Base-by-base conservation (phyloP, 2,888 invertebrate species). In the Amphipoea oculea region DNA sequence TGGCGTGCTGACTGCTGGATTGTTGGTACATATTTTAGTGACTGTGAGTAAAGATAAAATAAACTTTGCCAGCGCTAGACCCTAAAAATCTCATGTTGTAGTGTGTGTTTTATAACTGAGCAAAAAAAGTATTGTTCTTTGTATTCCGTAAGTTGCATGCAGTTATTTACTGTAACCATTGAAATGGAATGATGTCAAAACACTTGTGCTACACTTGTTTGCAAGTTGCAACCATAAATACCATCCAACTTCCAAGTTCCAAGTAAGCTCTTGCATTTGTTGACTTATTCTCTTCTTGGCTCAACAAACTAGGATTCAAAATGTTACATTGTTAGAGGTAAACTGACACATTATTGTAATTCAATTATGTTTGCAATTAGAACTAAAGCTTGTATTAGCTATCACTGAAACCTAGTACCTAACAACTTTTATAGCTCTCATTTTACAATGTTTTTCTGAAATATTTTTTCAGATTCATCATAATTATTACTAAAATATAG, bases 121-220 rank as follows among this genome's bases (percentile, higher is more conserved):
- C 7, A n/a, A 29, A 17, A 48, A 73, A 81, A 63, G 17, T 57
- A 42, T 60, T 73, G n/a, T 60, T 66, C 23, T 75, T 48, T 66
- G 20, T 45, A 66, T 45, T 68, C 66, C 60, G 63, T 79, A 79
- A 82, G 75, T 84, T 86, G 45, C 54, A 65, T 70, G 60, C 36
- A 66, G 74, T 65, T 74, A 76, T 69, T 69, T 66, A 80, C 12
- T 63, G 71, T 57, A 72, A 76, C 63, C 36, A 75, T 69, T 85
- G 66, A 67, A 73, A 66, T 73, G 57, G 62, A 80, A 86, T 79
- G 67, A 85, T 83, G 86, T 86, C 85, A 85, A 86, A 86, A 85
- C 77, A 81, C 77, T 81, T 66, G 69, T 57, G 66, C 1, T 74
- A 84, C 66, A 85, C 83, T 86, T 76, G 76, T 86, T 78, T 78